Evolutionary conservation across 2,797 vertebrate species (phyloP), one percentile per base, ranked within the genome.

Genomic region (Hippoglossus hippoglossus): DNA sequence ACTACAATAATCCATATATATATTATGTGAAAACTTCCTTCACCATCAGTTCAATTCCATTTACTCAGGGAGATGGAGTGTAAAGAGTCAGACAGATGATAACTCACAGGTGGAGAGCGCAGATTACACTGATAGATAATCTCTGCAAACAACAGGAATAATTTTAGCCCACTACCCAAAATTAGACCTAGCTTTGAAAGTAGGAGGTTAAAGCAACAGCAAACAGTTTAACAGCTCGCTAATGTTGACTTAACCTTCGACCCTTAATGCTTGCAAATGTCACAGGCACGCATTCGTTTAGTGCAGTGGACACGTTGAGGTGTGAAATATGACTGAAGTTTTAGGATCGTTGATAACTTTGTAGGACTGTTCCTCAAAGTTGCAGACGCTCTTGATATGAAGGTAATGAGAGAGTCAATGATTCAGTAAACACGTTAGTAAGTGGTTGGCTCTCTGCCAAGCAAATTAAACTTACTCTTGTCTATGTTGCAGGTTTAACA

Each of bases 191-290:
- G 19, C 53, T 46, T 54, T 49, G 50, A 59, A 63, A 21, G 34
- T 12, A 8, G 15, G 13, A 73, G 57, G 88, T 90, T 81, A 87
- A 77, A 76, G 64, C 63, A 74, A 89, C 71, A 82, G 34, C 73
- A 73, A 80, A 73, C 0, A 21, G 24, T 79, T 84, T 75, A 88
- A 89, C 81, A 61, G 67, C 56, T 82, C 55, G 79, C 76, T 75
- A 11, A 26, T 79, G 54, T 69, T 80, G 65, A 71, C 62, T 60
- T 80, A 67, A 81, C 78, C 59, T 71, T 63, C 9, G 28, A 63
- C 57, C 57, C 34, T 19, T 39, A 67, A 82, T 44, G 67, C 55
- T 41, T 63, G 36, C 11, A 67, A 70, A 80, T 70, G 53, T 74
- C 73, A 71, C 9, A 69, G 59, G 59, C 26, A 41, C 26, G 24